Base-by-base conservation (phyloP, 2,113 vertebrate genomes). In the Cebidichthys violaceus region DNA sequence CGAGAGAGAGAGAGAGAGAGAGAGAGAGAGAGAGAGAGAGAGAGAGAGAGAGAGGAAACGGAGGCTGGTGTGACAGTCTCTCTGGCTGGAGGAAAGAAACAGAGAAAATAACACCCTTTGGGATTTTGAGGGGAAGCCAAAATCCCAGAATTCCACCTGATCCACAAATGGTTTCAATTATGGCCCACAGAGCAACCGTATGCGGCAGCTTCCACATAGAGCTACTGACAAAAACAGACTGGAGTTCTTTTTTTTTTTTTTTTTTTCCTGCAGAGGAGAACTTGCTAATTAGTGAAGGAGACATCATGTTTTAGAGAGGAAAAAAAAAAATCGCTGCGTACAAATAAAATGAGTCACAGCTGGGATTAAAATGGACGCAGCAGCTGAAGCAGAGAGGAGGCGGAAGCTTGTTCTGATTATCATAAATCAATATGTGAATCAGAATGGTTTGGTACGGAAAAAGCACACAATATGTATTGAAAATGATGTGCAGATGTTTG, bases 141-240 rank as follows among this genome's bases (percentile, higher is more conserved):
- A 94, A 95, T 94, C 95, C 96, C 96, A 96, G 96, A 96, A 96
- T 96, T 96, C 96, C 95, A 94, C 95, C 94, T 95, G 94, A 95
- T 92, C 90, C 95, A 96, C 97, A 97, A 96, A 96, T 97, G 97
- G 96, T 97, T 97, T 96, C 95, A 97, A 97, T 98, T 97, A 96
- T 91, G 93, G 91, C 92, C 80, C 77, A 70, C 86, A 94, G 91
- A 93, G 80, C 77, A 89, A 90, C 93, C 77, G 88, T 72, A 82
- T 92, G 90, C 93, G 87, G 57, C 92, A 93, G 93, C 75, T 60
- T 88, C 95, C 89, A 84, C 91, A 84, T 75, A 62, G 39, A 70
- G 83, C 70, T 85, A 80, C 89, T 68, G 84, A 90, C 73, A 86
- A 87, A 79, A 85, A 88, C 74, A 89, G 76, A 77, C 47, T 10